Base-by-base conservation (phyloP, 2,888 invertebrate species). In the Branchinecta sandiegonensis region DNA sequence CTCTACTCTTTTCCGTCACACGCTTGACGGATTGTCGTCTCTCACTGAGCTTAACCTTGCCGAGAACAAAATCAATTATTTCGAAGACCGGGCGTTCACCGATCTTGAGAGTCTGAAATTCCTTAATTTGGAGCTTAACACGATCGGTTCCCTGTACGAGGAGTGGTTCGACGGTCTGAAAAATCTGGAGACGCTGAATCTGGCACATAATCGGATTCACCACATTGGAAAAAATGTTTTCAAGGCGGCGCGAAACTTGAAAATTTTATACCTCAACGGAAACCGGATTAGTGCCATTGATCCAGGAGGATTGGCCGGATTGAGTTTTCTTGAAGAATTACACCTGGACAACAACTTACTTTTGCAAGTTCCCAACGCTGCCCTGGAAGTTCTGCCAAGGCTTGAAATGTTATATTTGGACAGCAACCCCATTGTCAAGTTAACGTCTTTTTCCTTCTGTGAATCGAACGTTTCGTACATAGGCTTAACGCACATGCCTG, bases 161-260 rank as follows among this genome's bases (percentile, higher is more conserved):
- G 76, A 76, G 47, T 78, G 78, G 78, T 78, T 80, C 71, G 70
- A 74, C n/a, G 75, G 76, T 46, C 74, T 79, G 68, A 71, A 72
- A 6, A 74, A 73, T 12, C 72, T 79, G 56, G 71, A 71, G 11
- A 72, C 72, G 66, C 74, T 79, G 1, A 74, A 75, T 65, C 70
- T 78, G 5, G 74, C 76, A 17, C 72, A 75, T 69, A 79, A 79
- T 72, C 71, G 73, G 47, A 73, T 78, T 37, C 73, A 75, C 23
- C 73, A 73, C 65, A 72, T 78, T 7, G 72, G 73, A 66, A 72
- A 72, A 9, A 73, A 73, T 8, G 73, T 74, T 50, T 76, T 78
- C 69, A 70, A 73, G 7, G 71, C 73, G 17, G 72, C 77, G 14
- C 67, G 67, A 8, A 71, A 73, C 17, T 73, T 78, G 10, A 71